A percentile compares a stretch with the other conserved stretches of the same genome.
These are phyloP conservation scores for Myathropa florea DNA, from an alignment of 2,888 invertebrate genomes.

Conservation along the genomic window DNA sequence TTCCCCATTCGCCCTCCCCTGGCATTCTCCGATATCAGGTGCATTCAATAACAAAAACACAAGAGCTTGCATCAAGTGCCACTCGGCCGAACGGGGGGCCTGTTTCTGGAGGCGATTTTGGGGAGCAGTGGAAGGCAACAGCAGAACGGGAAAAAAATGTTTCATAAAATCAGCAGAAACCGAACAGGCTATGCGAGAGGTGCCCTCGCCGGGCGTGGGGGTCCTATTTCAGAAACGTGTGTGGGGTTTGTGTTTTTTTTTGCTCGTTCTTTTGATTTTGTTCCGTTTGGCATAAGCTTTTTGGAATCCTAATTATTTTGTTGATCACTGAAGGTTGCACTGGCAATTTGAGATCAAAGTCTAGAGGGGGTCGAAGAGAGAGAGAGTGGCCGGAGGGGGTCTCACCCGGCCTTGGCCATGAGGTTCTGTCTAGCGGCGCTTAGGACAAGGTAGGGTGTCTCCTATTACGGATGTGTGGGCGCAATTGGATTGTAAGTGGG, in stretches of 20 bases:
- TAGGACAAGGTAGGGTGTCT: background rate
- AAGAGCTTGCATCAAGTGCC: conserved; percentile 13
- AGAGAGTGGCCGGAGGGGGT: background rate
- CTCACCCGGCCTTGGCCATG: background rate
- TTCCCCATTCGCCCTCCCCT: background rate
- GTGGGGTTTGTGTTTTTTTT: conserved; percentile 2
- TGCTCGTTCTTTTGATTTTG: too few species aligned
- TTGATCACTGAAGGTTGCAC: background rate
- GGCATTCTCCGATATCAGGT: conserved; percentile 69
- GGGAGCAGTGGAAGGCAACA: conserved; percentile 2
- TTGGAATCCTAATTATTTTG: conserved; percentile 11
- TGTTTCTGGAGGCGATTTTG: conserved; percentile 17
- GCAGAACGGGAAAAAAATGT: background rate
- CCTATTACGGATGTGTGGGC: background rate
- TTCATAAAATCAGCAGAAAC: conserved; percentile 55
- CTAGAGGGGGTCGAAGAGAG: background rate
- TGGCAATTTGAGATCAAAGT: background rate
- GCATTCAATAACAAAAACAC: conserved; percentile 6
- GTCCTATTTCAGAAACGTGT: conserved; percentile 60
- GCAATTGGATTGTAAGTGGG: background rate
- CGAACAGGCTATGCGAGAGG: conserved; percentile 18
- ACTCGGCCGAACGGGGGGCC: conserved; percentile 16
- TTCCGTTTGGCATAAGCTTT: background rate
- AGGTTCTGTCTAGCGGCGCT: background rate
- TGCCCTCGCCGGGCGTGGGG: conserved; percentile 31